Conservation (phyloP, 2,797 vertebrate genomes). For the Sebastiscus albofasciatus region DNA sequence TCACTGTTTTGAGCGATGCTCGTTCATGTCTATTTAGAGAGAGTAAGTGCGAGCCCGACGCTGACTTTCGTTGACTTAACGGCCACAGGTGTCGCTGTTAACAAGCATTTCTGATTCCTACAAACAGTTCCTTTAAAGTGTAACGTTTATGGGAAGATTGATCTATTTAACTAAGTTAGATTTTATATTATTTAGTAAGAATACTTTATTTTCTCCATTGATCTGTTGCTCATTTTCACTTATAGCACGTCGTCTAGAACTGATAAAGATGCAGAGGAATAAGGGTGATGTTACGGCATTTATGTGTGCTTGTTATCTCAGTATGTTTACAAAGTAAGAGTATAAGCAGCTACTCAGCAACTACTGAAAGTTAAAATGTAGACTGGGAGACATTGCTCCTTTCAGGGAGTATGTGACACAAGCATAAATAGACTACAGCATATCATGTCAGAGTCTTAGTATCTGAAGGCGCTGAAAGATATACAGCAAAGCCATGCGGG, state of each 20-base stretch:
- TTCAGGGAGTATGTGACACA: background rate
- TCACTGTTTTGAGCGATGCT: too few species aligned
- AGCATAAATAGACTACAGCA: background rate
- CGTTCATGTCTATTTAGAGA: too few species aligned
- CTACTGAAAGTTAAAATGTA: background rate
- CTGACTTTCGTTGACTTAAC: too few species aligned
- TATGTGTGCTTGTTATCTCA: background rate
- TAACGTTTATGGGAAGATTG: background rate
- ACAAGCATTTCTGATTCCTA: too few species aligned
- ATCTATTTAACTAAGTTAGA: background rate
- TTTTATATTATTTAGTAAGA: background rate
- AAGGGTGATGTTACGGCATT: too few species aligned
- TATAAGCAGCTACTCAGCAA: background rate
- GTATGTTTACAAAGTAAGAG: background rate
- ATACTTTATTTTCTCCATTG: background rate
- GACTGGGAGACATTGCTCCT: background rate
- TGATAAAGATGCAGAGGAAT: too few species aligned
- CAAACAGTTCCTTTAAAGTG: too few species aligned
- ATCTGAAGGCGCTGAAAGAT: background rate
- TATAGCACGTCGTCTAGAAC: background rate
- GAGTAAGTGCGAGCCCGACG: too few species aligned
- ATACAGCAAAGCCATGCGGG: background rate
- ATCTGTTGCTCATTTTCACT: background rate
- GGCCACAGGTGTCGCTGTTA: too few species aligned
- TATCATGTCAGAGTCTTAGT: background rate